phyloP scores from a whole-genome alignment of 2,113 vertebrate genomes.

The Petaurus breviceps region DNA sequence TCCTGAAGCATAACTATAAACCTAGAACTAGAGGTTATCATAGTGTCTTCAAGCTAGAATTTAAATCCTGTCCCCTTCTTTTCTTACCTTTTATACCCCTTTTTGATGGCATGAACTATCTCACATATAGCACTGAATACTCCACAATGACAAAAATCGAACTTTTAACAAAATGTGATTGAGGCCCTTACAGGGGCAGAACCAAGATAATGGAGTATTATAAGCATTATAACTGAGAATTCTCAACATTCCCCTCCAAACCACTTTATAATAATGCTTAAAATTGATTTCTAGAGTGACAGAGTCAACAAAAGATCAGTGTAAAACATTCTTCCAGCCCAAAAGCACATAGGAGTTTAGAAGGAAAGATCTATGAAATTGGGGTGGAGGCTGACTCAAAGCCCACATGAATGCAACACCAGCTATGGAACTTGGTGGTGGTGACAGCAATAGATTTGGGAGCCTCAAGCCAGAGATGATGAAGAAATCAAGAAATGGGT shows the following conservation, averaged over 20 bases:
- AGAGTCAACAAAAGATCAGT: neutral
- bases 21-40: neutral
- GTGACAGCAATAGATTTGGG: no score
- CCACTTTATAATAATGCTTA: neutral
- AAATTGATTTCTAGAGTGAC: neutral
- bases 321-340: no score
- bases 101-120: neutral
- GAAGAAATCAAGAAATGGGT: no score
- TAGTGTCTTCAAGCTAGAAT: neutral
- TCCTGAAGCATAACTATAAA: neutral
- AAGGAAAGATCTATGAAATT: neutral
- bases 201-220: neutral
- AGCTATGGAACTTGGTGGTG: no score
- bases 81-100: neutral
- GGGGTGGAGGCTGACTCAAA: no score
- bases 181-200: neutral
- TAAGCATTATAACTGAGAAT: neutral
- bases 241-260: neutral
- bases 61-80: neutral
- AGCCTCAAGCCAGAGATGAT: no score
- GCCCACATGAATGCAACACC: no score
- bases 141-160: neutral
- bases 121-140: neutral
- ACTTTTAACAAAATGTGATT: neutral
- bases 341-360: neutral